phyloP scores from a whole-genome alignment of 2,888 invertebrate species.

The Himalopsyche japonica region DNA sequence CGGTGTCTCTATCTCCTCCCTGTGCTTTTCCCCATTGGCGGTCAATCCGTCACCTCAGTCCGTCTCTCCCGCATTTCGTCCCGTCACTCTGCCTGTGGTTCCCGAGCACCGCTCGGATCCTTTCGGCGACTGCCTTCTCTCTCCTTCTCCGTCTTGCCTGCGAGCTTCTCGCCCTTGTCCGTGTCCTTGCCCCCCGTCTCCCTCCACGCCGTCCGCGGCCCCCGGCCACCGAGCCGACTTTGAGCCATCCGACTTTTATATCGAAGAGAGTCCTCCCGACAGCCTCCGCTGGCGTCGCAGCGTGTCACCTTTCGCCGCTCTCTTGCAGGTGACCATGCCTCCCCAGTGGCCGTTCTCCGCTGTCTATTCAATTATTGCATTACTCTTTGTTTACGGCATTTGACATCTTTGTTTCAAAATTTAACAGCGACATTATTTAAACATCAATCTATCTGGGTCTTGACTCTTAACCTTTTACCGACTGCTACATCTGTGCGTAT shows the following conservation, averaged over 20 bases:
- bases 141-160: conserved; percentile 16
- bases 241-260: conserved; percentile 81
- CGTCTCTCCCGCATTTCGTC: neutral
- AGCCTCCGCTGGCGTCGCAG: conserved; percentile 67
- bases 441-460: too few species aligned
- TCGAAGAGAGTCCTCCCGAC: conserved; percentile 86
- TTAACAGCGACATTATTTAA: too few species aligned
- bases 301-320: conserved; percentile 46
- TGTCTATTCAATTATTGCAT: neutral
- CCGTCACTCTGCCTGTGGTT: neutral
- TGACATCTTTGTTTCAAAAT: too few species aligned
- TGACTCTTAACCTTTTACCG: too few species aligned
- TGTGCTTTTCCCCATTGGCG: neutral
- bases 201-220: conserved; percentile 39
- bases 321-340: conserved; percentile 48
- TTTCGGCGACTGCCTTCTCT: conserved; percentile 32
- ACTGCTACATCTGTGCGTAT: too few species aligned
- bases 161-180: conserved; percentile 39
- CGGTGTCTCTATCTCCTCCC: neutral
- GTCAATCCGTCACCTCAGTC: neutral
- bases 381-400: neutral
- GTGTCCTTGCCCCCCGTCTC: conserved; percentile 45
- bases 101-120: conserved; percentile 42
- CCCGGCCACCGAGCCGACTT: conserved; percentile 60
- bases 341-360: neutral